Evolutionary conservation across 2,113 vertebrate species (phyloP), one percentile per base, ranked within the genome.

Genomic region (Arothron firmamentum): DNA sequence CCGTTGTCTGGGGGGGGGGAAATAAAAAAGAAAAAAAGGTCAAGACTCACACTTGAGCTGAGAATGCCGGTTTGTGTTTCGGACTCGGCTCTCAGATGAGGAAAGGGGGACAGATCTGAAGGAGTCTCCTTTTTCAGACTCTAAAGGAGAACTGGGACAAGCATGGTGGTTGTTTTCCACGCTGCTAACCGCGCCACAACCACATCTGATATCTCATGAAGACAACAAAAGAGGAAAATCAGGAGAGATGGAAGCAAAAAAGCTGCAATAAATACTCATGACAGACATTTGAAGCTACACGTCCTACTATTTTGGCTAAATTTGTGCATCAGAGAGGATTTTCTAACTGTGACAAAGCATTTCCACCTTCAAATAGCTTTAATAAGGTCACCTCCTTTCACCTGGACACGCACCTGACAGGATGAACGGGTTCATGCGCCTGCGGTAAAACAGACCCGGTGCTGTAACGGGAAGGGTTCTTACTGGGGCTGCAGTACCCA

Each of bases 381-480:
- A 38, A 67, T 41, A 57, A 1, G 9, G 51, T 47, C 25, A 19
- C 52, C 47, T 59, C 69, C 71, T 90, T 95, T 96, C 94, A 98
- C 94, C 96, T 98, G 95, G 92, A 99, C 98, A 91, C 16, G 0
- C 31, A 97, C 95, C 92, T 93, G 85, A 58, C 88, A 4, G 83
- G 85, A 68, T 92, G 86, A 47, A 60, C 47, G 0, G 47, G 19
- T 5, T 73, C 64, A 54, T 47, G 52, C 67, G 25, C 80, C 47
- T 56, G 63, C 16, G 65, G 48, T 18, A 51, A 3, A 1, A 68
- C 48, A 1, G 74, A 14, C 28, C 80, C 79, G 20, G 75, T 74
- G 75, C 73, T 86, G 78, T 82, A 84, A 46, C 81, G 83, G 5
- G 38, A 73, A 1, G 71, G 47, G 52, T 63, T 79, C 20, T 77